Evolutionary conservation across 2,113 vertebrate species (phyloP).

Genomic region (Orcinus orca): DNA sequence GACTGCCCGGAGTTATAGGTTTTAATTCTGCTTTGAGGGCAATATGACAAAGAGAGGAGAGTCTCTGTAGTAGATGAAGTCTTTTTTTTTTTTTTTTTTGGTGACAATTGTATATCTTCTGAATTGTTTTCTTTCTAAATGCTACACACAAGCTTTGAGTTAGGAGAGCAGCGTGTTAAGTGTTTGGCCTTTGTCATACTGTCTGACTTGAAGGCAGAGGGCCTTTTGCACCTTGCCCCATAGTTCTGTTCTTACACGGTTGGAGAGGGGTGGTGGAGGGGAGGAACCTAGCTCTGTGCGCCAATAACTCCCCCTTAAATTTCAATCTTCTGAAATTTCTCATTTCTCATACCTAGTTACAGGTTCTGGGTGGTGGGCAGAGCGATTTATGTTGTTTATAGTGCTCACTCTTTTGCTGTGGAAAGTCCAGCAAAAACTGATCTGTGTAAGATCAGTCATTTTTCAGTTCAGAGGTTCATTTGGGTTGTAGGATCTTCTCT

Average conservation of each 20-base stretch:
- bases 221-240: background rate
- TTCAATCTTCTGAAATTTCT: background rate
- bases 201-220: background rate
- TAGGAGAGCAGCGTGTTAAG: no score
- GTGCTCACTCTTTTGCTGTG: background rate
- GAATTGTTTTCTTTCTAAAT: background rate
- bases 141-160: background rate
- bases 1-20: background rate
- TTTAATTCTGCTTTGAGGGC: background rate
- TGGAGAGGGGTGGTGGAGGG: rapidly evolving
- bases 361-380: background rate
- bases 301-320: background rate
- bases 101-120: background rate
- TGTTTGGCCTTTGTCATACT: background rate
- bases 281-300: background rate
- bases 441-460: background rate
- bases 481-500: background rate
- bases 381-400: background rate
- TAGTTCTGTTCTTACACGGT: background rate
- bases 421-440: background rate
- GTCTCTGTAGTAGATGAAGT: background rate
- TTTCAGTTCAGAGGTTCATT: background rate
- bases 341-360: background rate
- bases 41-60: background rate
- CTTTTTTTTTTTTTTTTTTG: background rate